Conservation (phyloP, 2,797 vertebrate species). For the Allobates femoralis region DNA sequence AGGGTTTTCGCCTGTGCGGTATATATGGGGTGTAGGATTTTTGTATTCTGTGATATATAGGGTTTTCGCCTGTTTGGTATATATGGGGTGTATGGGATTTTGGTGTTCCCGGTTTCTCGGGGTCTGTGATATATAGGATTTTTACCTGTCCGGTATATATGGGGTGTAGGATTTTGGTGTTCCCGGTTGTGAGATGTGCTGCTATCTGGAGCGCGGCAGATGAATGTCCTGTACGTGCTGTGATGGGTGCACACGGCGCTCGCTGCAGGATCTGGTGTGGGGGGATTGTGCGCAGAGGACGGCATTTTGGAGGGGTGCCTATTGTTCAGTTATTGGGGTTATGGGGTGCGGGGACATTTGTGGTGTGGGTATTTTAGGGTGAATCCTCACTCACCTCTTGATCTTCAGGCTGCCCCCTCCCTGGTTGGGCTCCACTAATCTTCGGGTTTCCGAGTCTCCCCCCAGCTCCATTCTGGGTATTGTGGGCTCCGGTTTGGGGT, state of each 20-base stretch:
- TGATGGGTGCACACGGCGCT: not conserved
- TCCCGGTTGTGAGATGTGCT: not conserved
- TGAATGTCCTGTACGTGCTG: not conserved
- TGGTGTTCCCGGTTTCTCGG: no score
- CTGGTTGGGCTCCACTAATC: constrained; percentile 36
- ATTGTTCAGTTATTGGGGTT: not conserved
- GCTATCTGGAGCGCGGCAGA: not conserved
- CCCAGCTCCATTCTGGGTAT: constrained; percentile 32
- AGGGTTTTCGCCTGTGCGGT: no score
- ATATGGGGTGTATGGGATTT: not conserved
- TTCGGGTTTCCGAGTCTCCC: constrained; percentile 23
- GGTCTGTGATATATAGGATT: no score
- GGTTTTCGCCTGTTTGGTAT: no score
- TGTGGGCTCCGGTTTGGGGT: constrained; percentile 2
- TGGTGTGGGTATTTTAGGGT: not conserved
- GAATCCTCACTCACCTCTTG: constrained; percentile 29
- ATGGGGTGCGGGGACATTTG: not conserved
- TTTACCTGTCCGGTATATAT: not conserved
- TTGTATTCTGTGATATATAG: no score
- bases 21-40: no score
- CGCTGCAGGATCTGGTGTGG: not conserved
- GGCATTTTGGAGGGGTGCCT: not conserved
- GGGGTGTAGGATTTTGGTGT: not conserved
- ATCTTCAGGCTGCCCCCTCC: constrained; percentile 17
- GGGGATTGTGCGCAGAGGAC: not conserved